Evolutionary conservation across 2,888 invertebrate species (phyloP).

Genomic region (Autographa gamma): DNA sequence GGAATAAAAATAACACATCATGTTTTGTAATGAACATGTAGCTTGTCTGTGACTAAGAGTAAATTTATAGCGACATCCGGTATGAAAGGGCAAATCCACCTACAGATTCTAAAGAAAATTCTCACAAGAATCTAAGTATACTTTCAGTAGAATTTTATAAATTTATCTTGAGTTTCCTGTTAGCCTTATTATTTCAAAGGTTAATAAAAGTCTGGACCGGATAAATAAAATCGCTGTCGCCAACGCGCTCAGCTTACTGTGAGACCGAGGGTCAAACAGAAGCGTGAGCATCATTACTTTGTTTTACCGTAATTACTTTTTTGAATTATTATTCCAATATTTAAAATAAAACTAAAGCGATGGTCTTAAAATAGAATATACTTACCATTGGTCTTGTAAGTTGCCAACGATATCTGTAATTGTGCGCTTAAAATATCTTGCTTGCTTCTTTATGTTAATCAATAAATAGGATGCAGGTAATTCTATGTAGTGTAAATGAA

Average conservation of each 20-base stretch:
- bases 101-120: no score
- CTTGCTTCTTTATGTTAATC: neutral
- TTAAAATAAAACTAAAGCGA: conserved; percentile 20
- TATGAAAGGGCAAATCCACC: no score
- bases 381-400: conserved; percentile 3
- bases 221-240: neutral
- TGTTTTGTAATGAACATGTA: no score
- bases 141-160: no score
- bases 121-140: no score
- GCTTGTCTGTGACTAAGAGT: no score
- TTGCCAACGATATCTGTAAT: neutral
- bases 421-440: neutral
- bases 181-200: no score
- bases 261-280: conserved; percentile 17
- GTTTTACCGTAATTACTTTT: conserved; percentile 50
- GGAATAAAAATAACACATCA: no score
- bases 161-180: neutral
- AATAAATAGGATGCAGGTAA: neutral
- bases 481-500: no score
- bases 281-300: conserved; percentile 50
- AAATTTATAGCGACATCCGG: no score
- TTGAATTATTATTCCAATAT: conserved; percentile 39
- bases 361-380: neutral
- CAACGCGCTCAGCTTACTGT: conserved; percentile 25
- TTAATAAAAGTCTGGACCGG: neutral